These are phyloP conservation scores for Formica exsecta DNA, from an alignment of 1,140 invertebrate genomes.

Conservation along the genomic window DNA sequence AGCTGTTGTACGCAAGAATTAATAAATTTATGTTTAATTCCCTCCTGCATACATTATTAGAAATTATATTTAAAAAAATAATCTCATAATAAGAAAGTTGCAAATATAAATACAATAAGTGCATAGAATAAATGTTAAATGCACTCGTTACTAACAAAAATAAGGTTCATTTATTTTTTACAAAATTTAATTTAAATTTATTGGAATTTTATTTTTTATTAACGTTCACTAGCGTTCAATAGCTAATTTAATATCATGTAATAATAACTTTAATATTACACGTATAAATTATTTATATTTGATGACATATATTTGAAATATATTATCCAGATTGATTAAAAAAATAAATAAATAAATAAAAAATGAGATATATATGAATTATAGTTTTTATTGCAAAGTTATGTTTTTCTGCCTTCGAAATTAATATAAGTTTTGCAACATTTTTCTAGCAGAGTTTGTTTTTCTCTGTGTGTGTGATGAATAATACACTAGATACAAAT, in stretches of 20 bases:
- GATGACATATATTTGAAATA: no score
- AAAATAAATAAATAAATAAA: not conserved
- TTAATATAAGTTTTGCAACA: not conserved
- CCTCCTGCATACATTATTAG: no score
- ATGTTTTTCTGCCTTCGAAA: not conserved
- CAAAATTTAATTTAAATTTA: constrained; percentile 1
- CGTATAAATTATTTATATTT: no score
- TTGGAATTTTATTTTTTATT: not conserved
- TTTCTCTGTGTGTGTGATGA: not conserved
- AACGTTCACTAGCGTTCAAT: not conserved
- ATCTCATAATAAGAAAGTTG: not conserved
- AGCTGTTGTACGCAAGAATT: not conserved
- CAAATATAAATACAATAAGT: not conserved
- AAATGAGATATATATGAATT: not conserved
- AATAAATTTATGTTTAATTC: constrained; percentile 12
- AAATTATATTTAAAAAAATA: not conserved
- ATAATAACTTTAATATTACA: not conserved
- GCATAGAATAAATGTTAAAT: not conserved
- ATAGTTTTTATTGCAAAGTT: not conserved
- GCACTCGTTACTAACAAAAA: not conserved
- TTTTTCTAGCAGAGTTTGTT: not conserved
- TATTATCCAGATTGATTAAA: not conserved
- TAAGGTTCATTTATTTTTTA: not conserved
- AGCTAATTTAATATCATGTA: not conserved
- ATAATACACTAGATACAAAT: not conserved